Base-by-base conservation (phyloP, 2,113 vertebrate genomes). In the Henicopernis longicauda region DNA sequence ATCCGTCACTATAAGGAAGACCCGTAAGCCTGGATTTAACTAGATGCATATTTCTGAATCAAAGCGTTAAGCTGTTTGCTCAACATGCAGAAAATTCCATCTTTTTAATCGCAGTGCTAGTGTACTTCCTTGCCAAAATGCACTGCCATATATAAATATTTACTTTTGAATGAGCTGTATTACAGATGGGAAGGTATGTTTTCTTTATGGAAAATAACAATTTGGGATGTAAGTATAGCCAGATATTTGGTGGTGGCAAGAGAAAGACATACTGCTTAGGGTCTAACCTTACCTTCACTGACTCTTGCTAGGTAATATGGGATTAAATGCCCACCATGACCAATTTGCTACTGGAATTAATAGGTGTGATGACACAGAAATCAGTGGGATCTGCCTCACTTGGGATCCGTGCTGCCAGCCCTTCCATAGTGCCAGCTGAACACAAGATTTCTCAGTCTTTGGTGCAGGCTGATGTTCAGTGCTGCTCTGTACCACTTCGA, bases 1-100 rank as follows among this genome's bases (percentile, higher is more conserved):
- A 96, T 92, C 71, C 66, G 49, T 82, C 82, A 73, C 40, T 58
- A 82, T 49, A 72, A 88, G 82, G 82, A 93, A 97, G 78, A 76
- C 45, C 31, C 31, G 8, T 76, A 96, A 96, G 85, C 88, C 85
- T 92, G 71, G 62, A 86, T 96, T 95, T 96, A 93, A 80, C 58
- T 66, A 82, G 78, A 85, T 90, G 82, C 31, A 38, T 91, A 73
- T 93, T 97, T 90, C 82, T 88, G 85, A 93, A 81, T 90, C 85
- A 54, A 82, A 55, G 88, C 66, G 77, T 94, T 85, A 93, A 97
- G 50, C 74, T 70, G 67, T 86, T 91, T 80, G 62, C 67, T 96
- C 66, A 88, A 88, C n/a, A 45, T 54, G 82, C 82, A 88, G 90
- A 92, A 94, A 96, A 94, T 77, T 93, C 42, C 19, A 18, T 73